phyloP scores from a whole-genome alignment of 2,797 vertebrate genomes.

The Parauchenoglanis punctatus region DNA sequence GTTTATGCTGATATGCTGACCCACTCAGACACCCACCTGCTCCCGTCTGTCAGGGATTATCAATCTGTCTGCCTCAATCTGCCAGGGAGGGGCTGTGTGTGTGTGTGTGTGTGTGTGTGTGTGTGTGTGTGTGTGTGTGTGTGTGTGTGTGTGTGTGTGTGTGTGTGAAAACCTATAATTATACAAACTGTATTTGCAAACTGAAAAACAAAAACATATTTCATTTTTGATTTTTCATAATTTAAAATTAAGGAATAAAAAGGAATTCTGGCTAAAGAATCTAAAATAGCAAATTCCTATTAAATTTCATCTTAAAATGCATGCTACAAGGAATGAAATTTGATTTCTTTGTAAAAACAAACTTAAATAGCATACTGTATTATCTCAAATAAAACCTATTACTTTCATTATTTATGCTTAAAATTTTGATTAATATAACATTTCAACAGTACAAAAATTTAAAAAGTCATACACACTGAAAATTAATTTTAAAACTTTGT shows the following conservation, averaged over 20 bases:
- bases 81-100: conserved; percentile 55
- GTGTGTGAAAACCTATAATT: not conserved
- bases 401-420: too few relatives aligned
- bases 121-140: not conserved
- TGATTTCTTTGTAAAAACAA: not conserved
- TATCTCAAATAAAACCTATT: not conserved
- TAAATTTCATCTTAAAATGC: not conserved
- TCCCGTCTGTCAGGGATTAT: conserved; percentile 75
- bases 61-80: conserved; percentile 66
- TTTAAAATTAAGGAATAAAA: not conserved
- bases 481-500: not conserved
- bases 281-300: not conserved
- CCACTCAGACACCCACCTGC: conserved; percentile 67
- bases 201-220: not conserved
- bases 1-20: conserved; percentile 45
- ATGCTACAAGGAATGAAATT: not conserved
- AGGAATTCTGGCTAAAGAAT: not conserved
- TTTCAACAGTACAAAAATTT: not conserved
- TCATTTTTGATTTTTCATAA: too few relatives aligned
- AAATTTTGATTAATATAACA: not conserved
- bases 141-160: not conserved
- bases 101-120: conserved; percentile 15
- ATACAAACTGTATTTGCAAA: not conserved
- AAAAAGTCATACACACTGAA: not conserved
- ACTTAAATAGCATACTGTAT: not conserved